Evolutionary conservation across 2,888 invertebrate genomes (phyloP), one percentile per base, ranked within the genome.

Genomic region (Tuberolachnus salignus): DNA sequence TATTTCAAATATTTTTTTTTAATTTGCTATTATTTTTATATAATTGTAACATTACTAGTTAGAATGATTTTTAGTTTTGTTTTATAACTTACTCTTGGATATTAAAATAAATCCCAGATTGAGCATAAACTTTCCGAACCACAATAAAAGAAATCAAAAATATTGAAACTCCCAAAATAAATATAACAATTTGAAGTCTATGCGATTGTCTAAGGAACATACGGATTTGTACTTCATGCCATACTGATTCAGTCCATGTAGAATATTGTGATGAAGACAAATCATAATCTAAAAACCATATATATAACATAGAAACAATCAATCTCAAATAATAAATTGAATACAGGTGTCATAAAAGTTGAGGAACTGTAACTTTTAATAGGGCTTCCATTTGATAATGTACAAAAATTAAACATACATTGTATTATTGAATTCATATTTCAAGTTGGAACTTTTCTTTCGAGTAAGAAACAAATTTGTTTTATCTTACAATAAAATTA

Each of bases 181-280:
- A 85, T 3, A 88, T 89, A 80, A 88, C 84, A 57, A 14, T 69
- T 21, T 78, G 78, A n/a, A 78, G n/a, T 78, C 46, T 57, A 16
- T 69, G 19, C 13, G 92, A 88, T 67, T 94, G 92, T 83, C 90
- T 88, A 80, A 95, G 87, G 86, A 94, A 95, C 87, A 95, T 90
- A 82, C 92, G 89, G 81, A 93, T 90, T 83, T 88, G 90, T 83
- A 94, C 88, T 78, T 89, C 87, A 80, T 88, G 87, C 94, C 95
- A 96, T 59, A 92, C 90, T 0, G 94, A 94, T 87, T 95, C 95
- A 23, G 94, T 91, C 95, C 95, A 95, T 14, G 94, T 91, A 6
- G 95, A 94, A 85, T 91, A 96, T 83, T 88, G 82, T 16, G 91
- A 91, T 0, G 93, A 93, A 23, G 88, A 86, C 89, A 92, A 91